phyloP scores from a whole-genome alignment of 2,113 vertebrate genomes.

The Sander vitreus region DNA sequence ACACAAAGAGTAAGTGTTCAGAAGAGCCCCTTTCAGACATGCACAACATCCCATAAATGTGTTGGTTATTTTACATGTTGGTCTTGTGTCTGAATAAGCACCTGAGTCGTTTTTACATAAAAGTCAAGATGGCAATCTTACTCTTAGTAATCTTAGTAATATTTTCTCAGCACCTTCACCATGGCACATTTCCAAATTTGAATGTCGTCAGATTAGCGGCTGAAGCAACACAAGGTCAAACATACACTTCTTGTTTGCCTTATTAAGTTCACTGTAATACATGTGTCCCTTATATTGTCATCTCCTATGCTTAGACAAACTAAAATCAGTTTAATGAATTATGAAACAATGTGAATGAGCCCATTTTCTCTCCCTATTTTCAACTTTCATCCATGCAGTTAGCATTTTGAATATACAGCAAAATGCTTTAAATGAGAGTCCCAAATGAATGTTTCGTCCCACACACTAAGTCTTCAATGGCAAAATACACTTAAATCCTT shows the following conservation, averaged over 20 bases:
- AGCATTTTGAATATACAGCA: constrained; percentile 8
- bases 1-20: constrained; percentile 91
- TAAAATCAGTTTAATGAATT: not conserved
- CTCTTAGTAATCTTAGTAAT: not conserved
- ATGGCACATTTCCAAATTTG: not conserved
- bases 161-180: not conserved
- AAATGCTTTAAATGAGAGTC: not conserved
- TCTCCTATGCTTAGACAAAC: not conserved
- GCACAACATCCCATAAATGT: not conserved
- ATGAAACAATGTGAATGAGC: not conserved
- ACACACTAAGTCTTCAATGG: not conserved
- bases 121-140: not conserved
- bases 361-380: not conserved
- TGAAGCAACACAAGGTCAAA: not conserved
- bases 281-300: not conserved
- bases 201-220: not conserved
- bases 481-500: not conserved
- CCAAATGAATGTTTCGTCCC: not conserved
- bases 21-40: not conserved
- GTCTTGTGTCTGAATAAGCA: not conserved
- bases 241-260: not conserved
- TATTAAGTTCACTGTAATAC: not conserved
- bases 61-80: not conserved
- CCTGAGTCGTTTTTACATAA: not conserved
- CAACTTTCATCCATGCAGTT: not conserved